Percentiles rank a stretch among this genome's conserved stretches.
These are phyloP conservation scores for Perithous albicinctus DNA, from an alignment of 2,888 invertebrate species.

Conservation along the genomic window DNA sequence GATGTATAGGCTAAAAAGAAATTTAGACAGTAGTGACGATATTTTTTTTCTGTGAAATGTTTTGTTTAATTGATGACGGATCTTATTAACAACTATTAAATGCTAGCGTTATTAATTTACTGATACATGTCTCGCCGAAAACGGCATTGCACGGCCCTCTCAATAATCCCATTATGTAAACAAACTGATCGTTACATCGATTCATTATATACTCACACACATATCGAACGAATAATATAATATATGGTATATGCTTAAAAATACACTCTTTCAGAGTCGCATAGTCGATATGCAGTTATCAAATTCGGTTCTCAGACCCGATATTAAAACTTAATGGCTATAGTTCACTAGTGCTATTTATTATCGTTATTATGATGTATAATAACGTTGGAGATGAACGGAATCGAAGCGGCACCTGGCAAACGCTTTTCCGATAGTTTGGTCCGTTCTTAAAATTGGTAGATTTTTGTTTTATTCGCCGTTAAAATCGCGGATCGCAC, in stretches of 20 bases:
- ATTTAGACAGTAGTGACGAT: not conserved
- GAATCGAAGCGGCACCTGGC: slow-evolving; percentile 53
- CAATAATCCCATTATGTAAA: slow-evolving; percentile 25
- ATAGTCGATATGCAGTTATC: slow-evolving; percentile 64
- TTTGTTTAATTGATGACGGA: slow-evolving; percentile 24
- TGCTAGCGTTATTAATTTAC: slow-evolving; percentile 16
- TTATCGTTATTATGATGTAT: slow-evolving; percentile 33
- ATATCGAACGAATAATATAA: slow-evolving; percentile 36
- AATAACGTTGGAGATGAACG: slow-evolving; percentile 36
- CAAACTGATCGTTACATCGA: slow-evolving; percentile 27
- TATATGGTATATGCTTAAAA: slow-evolving; percentile 34
- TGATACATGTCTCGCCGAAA: slow-evolving; percentile 26
- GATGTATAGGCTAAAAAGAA: no score
- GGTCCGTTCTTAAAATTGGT: slow-evolving; percentile 45
- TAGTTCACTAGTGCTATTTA: slow-evolving; percentile 26
- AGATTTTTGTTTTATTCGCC: slow-evolving; percentile 21
- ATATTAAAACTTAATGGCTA: slow-evolving; percentile 35
- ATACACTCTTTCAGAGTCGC: slow-evolving; percentile 56
- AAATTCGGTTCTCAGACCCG: slow-evolving; percentile 36
- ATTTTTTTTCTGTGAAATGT: slow-evolving; percentile 33
- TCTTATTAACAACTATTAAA: slow-evolving; percentile 9
- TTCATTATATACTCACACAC: slow-evolving; percentile 16
- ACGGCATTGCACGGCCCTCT: slow-evolving; percentile 19
- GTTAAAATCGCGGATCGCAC: slow-evolving; percentile 52
- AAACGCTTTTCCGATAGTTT: slow-evolving; percentile 42